Percentiles rank a stretch among this genome's conserved stretches.
Evolutionary conservation across 2,888 invertebrate species (phyloP).

Genomic region (Uloborus plumipes): DNA sequence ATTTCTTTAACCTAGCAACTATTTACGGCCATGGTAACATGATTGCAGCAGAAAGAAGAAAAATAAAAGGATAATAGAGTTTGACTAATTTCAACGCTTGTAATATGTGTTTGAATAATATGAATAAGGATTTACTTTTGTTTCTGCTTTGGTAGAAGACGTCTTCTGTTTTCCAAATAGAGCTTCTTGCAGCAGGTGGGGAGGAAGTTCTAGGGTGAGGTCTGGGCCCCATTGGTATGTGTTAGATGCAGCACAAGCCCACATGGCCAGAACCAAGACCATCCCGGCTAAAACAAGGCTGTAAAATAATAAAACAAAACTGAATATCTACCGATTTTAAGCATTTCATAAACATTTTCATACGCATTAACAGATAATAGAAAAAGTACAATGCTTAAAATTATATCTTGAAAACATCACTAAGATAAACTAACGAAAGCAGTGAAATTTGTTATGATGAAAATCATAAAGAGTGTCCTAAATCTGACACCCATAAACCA

Average conservation of each 20-base stretch:
- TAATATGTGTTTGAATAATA: neutral
- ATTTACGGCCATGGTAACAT: too few species aligned
- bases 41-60: neutral
- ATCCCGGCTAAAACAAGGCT: constrained; percentile 41
- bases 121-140: constrained; percentile 3
- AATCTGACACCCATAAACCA: too few species aligned
- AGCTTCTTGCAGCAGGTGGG: constrained; percentile 43
- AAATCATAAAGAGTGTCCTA: too few species aligned
- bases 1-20: too few species aligned
- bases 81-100: neutral
- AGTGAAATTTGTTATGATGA: too few species aligned
- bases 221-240: constrained; percentile 56
- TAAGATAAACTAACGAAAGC: too few species aligned
- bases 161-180: constrained; percentile 11
- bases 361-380: too few species aligned
- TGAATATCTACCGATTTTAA: too few species aligned
- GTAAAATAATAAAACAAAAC: neutral
- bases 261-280: constrained; percentile 53
- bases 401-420: too few species aligned
- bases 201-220: constrained; percentile 49
- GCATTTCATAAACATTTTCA: too few species aligned
- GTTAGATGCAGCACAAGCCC: constrained; percentile 40
- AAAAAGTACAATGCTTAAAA: too few species aligned
- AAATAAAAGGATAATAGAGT: neutral
- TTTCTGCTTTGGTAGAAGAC: too few species aligned